Evolutionary conservation across 1,140 invertebrate species (phyloP), one percentile per base, ranked within the genome.

Genomic region (Melitaea cinxia): DNA sequence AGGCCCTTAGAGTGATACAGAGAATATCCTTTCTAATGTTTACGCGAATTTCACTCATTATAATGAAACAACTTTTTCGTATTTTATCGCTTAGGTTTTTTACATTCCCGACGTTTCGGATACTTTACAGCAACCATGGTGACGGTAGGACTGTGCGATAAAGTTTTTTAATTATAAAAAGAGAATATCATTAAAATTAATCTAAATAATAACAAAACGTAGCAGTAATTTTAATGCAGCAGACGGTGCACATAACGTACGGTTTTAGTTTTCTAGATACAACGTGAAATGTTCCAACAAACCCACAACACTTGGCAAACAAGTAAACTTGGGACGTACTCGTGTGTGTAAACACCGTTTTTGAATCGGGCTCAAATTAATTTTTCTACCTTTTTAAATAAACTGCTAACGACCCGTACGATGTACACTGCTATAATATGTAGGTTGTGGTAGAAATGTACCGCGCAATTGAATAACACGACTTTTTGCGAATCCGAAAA

Each of bases 371-470:
- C 26, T 65, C 26, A 39, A 65, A 59, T 55, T 49, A 52, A 65
- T 65, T 58, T 52, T 30, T 33, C 37, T 42, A 42, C 37, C 54
- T 65, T 58, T 64, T 58, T 65, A 65, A 65, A 58, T 65, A 57
- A 42, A 39, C 23, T 21, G 55, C 64, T 65, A 59, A 65, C 64
- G 56, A 65, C 56, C 56, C 42, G 54, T 53, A 45, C 57, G 24
- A 56, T 50, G 52, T 54, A 28, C n/a, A n/a, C n/a, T 52, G 1
- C 19, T 42, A 47, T 47, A 21, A 23, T 23, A 47, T 21, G n/a
- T n/a, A 21, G 19, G 15, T 42, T 42, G 6, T 9, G 15, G 37
- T 42, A 17, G 10, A 17, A 17, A 42, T 42, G 17, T n/a, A 42
- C 15, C 37, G 1, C 15, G 37, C 15, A 17, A 17, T 19, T 42